phyloP scores from a whole-genome alignment of 2,113 vertebrate species.

The Platichthys stellatus region DNA sequence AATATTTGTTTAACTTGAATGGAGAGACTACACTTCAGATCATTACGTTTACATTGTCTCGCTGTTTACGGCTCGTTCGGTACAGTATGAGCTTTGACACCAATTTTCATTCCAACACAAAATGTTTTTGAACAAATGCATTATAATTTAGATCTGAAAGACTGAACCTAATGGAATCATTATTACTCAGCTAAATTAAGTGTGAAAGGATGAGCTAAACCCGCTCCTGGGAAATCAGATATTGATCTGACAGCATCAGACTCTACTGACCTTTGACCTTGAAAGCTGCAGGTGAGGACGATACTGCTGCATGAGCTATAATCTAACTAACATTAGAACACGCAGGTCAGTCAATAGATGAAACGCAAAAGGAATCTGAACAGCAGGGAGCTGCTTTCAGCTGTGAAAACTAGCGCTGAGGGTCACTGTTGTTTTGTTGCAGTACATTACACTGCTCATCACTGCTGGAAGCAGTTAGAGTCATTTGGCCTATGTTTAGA shows the following conservation, averaged over 20 bases:
- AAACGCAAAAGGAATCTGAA: conserved; percentile 23
- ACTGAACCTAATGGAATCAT: conserved; percentile 1
- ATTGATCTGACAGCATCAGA: conserved; percentile 57
- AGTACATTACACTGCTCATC: conserved; percentile 12
- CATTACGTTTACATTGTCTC: not conserved
- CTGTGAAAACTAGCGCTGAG: conserved; percentile 24
- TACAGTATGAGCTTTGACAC: not conserved
- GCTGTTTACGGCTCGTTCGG: not conserved
- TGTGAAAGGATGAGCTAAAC: conserved; percentile 46
- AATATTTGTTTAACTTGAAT: conserved; percentile 1
- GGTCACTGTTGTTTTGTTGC: conserved; percentile 10
- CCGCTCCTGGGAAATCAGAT: conserved; percentile 49
- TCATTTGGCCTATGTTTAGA: conserved; percentile 13
- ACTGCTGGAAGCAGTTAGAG: not conserved
- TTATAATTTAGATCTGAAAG: conserved; percentile 12
- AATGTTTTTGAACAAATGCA: conserved; percentile 6
- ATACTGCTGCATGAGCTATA: conserved; percentile 15
- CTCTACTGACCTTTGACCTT: conserved; percentile 57
- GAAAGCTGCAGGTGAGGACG: conserved; percentile 34
- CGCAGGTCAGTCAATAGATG: conserved; percentile 45
- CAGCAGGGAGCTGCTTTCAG: conserved; percentile 23
- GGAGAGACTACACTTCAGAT: not conserved
- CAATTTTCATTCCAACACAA: not conserved
- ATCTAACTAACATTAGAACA: conserved; percentile 33
- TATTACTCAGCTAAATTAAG: conserved; percentile 38